Evolutionary conservation across 2,888 invertebrate species (phyloP), one percentile per base, ranked within the genome.

Genomic region (Lydus trimaculatus): DNA sequence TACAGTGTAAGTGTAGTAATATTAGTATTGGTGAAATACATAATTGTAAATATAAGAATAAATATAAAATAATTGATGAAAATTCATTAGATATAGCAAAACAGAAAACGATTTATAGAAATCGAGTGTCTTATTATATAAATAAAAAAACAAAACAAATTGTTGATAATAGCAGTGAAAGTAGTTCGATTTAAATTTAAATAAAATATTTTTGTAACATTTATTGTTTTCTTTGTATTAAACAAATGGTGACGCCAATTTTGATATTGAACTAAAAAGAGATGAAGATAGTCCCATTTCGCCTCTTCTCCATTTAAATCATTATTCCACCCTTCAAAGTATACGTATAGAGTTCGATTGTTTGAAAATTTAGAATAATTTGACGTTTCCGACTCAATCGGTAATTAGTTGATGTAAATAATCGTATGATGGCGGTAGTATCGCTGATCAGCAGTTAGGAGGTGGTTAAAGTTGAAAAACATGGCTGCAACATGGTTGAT

Each of bases 21-120:
- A 67, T 72, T 6, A 82, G 82, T 64, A 77, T 76, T n/a, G 84
- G 84, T 5, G 84, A 84, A 73, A 70, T 83, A 20, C 81, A 80
- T 69, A 58, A 67, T 2, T 80, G 80, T 60, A 33, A 61, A 5
- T 15, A 70, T 66, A 3, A 28, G 2, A 28, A 28, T 28, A 28
- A 64, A 70, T n/a, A n/a, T n/a, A n/a, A n/a, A n/a, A n/a, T n/a
- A n/a, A 70, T 17, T 71, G 70, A 61, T 65, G 31, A 58, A 64
- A 56, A 62, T 66, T 52, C 64, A 63, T 58, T 76, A 5, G 70
- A 71, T 58, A 72, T 80, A 17, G 67, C 75, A 61, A 65, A 77
- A 39, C 72, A 76, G 52, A 79, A 77, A 64, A 76, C 74, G 31
- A 76, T 79, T 68, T 80, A 81, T 66, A 80, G 81, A 69, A 80